Conservation (phyloP, 2,797 vertebrate species). For the Chanos chanos region DNA sequence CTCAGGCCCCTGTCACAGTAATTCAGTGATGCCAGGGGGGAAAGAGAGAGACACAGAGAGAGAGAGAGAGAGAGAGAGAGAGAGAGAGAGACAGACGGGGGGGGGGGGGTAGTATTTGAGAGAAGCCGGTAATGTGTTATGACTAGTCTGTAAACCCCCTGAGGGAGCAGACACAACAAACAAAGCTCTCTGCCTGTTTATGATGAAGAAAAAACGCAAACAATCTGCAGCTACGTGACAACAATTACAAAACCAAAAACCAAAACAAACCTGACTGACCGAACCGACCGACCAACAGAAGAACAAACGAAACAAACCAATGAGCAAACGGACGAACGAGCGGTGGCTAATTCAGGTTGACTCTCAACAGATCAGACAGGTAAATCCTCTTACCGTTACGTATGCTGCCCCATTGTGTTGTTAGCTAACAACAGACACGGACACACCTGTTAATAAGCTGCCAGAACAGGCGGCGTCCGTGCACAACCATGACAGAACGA, state of each 20-base stretch:
- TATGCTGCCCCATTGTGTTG: slow-evolving; percentile 20
- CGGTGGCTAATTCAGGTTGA: slow-evolving; percentile 23
- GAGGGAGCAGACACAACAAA: slow-evolving; percentile 29
- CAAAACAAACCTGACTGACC: too few species aligned
- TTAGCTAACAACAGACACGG: slow-evolving; percentile 25
- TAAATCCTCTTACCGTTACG: slow-evolving; percentile 36
- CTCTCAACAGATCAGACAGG: slow-evolving; percentile 34
- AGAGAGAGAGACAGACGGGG: too few species aligned
- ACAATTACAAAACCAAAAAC: slow-evolving; percentile 6
- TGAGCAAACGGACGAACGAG: background rate
- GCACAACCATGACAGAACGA: background rate
- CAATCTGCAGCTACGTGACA: slow-evolving; percentile 62
- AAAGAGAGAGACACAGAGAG: too few species aligned
- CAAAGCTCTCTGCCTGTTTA: slow-evolving; percentile 65
- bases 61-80: too few species aligned
- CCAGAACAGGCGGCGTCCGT: slow-evolving; percentile 8
- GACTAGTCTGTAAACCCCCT: slow-evolving; percentile 14
- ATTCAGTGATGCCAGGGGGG: too few species aligned
- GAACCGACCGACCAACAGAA: too few species aligned
- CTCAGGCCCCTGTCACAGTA: too few species aligned
- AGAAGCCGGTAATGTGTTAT: slow-evolving; percentile 32
- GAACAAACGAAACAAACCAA: background rate
- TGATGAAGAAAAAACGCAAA: slow-evolving; percentile 61
- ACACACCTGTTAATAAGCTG: slow-evolving; percentile 24
- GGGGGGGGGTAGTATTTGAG: slow-evolving; percentile 7